Conservation (phyloP, 1,140 invertebrate genomes). For the Euwallacea similis region DNA sequence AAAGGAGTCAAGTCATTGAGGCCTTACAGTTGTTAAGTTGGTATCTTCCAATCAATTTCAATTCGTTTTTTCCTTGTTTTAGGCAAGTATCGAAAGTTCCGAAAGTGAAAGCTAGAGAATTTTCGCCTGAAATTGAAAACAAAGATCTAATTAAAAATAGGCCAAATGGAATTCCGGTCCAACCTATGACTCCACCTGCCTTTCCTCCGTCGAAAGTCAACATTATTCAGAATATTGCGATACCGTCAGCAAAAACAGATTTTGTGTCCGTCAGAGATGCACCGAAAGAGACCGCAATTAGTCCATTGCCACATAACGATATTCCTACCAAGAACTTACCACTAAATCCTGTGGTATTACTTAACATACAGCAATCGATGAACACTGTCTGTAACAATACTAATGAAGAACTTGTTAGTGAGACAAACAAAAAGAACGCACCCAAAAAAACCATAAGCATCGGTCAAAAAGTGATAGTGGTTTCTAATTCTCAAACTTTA, state of each 20-base stretch:
- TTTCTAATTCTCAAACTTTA: conserved; percentile 48
- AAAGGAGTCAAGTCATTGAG: too few species aligned
- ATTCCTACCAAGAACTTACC: too few species aligned
- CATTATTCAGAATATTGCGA: conserved; percentile 46
- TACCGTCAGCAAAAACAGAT: conserved; percentile 29
- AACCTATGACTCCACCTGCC: conserved; percentile 11
- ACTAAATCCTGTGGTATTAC: too few species aligned
- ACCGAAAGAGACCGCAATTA: conserved; percentile 4
- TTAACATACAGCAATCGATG: too few species aligned
- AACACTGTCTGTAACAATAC: too few species aligned
- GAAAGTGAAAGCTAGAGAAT: conserved; percentile 16
- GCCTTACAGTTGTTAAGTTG: too few species aligned
- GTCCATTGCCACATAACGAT: too few species aligned
- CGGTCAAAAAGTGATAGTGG: conserved; percentile 51
- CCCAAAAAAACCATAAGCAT: conserved; percentile 24
- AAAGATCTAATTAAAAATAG: conserved; percentile 24
- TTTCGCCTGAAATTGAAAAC: conserved; percentile 19
- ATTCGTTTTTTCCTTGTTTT: neutral
- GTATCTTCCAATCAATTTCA: too few species aligned
- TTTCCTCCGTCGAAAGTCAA: conserved; percentile 39
- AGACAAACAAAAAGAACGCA: neutral
- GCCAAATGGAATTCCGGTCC: conserved; percentile 5
- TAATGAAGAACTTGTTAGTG: too few species aligned
- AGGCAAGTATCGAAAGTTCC: conserved; percentile 23
- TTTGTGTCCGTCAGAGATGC: neutral